Conservation (phyloP, 2,888 invertebrate species). For the Melikaiella ostensackeni region DNA sequence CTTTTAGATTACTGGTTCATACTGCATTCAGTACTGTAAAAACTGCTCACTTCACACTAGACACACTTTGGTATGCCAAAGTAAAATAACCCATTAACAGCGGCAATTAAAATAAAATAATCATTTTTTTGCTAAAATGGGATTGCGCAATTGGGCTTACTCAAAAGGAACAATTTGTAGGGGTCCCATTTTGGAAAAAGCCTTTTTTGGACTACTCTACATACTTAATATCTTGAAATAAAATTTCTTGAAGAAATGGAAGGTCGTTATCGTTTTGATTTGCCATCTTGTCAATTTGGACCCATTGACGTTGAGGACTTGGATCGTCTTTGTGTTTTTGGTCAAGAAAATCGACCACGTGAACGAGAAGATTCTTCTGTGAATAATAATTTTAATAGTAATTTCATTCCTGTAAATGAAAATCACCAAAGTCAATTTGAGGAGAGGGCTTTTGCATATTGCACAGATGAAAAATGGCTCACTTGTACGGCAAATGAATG, state of each 20-base stretch:
- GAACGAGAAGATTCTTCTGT: not conserved
- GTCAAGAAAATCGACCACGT: constrained; percentile 46
- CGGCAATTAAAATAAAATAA: too few relatives aligned
- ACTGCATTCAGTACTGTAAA: too few relatives aligned
- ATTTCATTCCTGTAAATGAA: not conserved
- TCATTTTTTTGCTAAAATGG: too few relatives aligned
- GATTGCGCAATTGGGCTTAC: too few relatives aligned
- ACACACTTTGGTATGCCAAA: too few relatives aligned
- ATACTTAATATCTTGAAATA: not conserved
- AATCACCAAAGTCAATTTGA: constrained; percentile 38
- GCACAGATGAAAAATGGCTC: constrained; percentile 71
- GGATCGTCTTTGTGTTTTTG: constrained; percentile 62
- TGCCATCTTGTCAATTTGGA: constrained; percentile 52
- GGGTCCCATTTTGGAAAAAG: too few relatives aligned
- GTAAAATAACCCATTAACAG: too few relatives aligned
- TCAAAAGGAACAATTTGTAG: too few relatives aligned
- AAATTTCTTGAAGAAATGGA: constrained; percentile 21
- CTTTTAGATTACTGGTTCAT: too few relatives aligned
- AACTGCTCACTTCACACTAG: too few relatives aligned
- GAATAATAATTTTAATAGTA: too few relatives aligned
- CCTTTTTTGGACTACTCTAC: too few relatives aligned
- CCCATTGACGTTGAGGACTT: constrained; percentile 70
- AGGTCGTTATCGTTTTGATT: constrained; percentile 26
- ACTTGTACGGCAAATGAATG: constrained; percentile 68
- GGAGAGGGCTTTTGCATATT: constrained; percentile 59